phyloP scores from a whole-genome alignment of 35 echinoderm and acorn worm species.

The Acanthaster planci region DNA sequence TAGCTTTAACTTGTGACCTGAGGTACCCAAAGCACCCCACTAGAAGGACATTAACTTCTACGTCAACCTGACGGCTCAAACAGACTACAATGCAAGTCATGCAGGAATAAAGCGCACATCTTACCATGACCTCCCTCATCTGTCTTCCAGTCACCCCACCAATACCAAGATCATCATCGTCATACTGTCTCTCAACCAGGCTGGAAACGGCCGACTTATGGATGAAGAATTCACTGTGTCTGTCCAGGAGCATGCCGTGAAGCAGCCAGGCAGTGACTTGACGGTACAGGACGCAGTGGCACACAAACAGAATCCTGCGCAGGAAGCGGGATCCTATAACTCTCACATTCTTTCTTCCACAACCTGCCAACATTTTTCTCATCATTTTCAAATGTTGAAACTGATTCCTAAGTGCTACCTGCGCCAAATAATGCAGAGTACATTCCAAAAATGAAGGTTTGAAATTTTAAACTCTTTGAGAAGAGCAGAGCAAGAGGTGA shows the following conservation, averaged over 20 bases:
- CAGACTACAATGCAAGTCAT: not conserved
- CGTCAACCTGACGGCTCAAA: too few relatives aligned
- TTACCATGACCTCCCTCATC: constrained; percentile 79
- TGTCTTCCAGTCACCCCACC: constrained; percentile 85
- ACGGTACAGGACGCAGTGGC: constrained; percentile 86
- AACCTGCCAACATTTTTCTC: too few relatives aligned
- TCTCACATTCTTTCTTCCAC: too few relatives aligned
- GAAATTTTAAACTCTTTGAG: too few relatives aligned
- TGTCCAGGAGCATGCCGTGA: constrained; percentile 83
- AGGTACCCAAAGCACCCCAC: too few relatives aligned
- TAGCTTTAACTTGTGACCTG: too few relatives aligned
- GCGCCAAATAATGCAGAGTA: too few relatives aligned
- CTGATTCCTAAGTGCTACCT: too few relatives aligned
- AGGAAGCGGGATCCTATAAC: not conserved
- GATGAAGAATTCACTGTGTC: constrained; percentile 87
- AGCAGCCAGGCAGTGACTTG: constrained; percentile 89
- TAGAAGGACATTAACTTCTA: not conserved
- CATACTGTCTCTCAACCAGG: constrained; percentile 23
- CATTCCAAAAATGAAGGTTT: too few relatives aligned
- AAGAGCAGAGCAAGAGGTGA: too few relatives aligned
- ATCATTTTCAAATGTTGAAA: too few relatives aligned
- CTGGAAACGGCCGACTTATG: constrained; percentile 59
- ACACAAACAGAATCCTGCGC: constrained; percentile 75
- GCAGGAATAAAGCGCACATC: too few relatives aligned
- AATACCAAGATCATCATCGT: constrained; percentile 69